phyloP scores from a whole-genome alignment of 2,888 invertebrate genomes.

The Chymomyza procnemis region DNA sequence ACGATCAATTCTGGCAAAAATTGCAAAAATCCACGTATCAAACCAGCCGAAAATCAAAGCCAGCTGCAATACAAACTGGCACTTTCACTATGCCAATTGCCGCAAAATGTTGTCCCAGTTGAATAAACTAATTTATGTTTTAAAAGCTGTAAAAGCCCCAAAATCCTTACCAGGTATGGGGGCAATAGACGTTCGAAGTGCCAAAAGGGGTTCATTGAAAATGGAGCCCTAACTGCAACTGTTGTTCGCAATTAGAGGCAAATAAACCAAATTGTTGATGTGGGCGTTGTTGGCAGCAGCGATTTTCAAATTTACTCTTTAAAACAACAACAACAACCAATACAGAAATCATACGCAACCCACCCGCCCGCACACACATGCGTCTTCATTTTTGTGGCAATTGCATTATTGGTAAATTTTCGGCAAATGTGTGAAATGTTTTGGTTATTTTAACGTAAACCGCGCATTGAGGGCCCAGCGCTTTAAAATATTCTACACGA shows the following conservation, averaged over 20 bases:
- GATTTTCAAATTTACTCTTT: conserved; percentile 43
- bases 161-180: background rate
- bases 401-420: conserved; percentile 47
- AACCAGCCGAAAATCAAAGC: background rate
- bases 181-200: background rate
- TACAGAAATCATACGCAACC: conserved; percentile 9
- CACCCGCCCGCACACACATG: background rate
- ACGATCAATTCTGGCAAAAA: background rate
- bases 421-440: conserved; percentile 62
- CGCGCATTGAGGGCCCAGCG: background rate
- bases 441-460: conserved; percentile 27
- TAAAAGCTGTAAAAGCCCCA: background rate
- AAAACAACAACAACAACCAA: conserved; percentile 20
- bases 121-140: conserved; percentile 9
- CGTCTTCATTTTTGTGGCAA: conserved; percentile 23
- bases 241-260: conserved; percentile 45
- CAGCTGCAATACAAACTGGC: background rate
- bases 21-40: background rate
- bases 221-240: background rate
- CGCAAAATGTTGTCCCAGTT: background rate
- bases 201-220: background rate
- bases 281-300: conserved; percentile 27
- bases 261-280: conserved; percentile 68
- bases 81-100: conserved; percentile 12
- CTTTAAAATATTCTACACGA: conserved; percentile 39